Evolutionary conservation across 2,888 invertebrate genomes (phyloP), one percentile per base, ranked within the genome.

Genomic region (Chymomyza procnemis): DNA sequence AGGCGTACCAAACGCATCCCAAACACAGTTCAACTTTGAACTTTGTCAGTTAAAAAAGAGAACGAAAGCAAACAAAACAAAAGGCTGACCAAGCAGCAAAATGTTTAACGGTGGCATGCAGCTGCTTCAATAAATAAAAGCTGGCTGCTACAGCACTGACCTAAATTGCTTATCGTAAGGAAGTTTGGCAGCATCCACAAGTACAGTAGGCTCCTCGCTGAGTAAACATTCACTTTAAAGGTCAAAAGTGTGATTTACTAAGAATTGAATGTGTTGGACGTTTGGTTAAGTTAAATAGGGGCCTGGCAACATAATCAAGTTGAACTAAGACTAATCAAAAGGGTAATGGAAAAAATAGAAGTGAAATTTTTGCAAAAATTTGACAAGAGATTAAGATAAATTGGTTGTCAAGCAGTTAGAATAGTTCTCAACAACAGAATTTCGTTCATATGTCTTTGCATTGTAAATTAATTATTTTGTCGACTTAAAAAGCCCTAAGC

Each of bases 21-120:
- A 34, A 48, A 65, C 52, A 48, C 52, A 48, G 61, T 60, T 77
- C 78, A 75, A 77, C 75, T 75, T 64, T 75, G 74, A 56, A 62
- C 64, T 77, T 77, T 70, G 26, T 52, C 47, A 16, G 55, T 14
- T 50, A 18, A 50, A 50, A 19, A 18, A 3, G 22, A 22, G 4
- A 22, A 26, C 26, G 8, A 4, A 26, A 2, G 4, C 22, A 18
- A 21, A 34, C 54, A 59, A 54, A 41, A 41, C 34, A 41, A 41
- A 41, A 41, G 34, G 34, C 34, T 41, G 34, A 41, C 34, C 34
- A 12, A 41, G 34, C 34, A 41, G 12, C 34, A 41, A 41, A 12
- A 9, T 41, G 34, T 12, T 41, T 41, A 41, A 41, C 34, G 12
- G 1, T 41, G 12, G 34, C 34, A 41, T 41, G 34, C 34, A 41